Percentiles rank a stretch among this genome's conserved stretches.
Conservation (phyloP, 2,888 invertebrate species). For the Drosophila paranaensis region DNA sequence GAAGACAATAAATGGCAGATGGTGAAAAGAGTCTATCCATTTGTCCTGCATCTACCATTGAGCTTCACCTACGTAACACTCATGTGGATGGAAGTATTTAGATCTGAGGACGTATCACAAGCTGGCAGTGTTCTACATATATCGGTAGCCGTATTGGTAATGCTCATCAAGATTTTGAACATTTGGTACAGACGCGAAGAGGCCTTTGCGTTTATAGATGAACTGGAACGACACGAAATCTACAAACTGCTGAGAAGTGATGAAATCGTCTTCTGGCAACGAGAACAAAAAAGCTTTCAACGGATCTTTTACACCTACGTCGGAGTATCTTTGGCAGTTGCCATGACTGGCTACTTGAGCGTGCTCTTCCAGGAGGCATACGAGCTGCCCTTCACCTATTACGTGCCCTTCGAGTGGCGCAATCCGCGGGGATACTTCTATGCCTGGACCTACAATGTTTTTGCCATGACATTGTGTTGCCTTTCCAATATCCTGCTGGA, state of each 20-base stretch:
- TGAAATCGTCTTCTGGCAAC: conserved; percentile 49
- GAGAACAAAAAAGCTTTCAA: conserved; percentile 51
- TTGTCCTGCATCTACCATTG: conserved; percentile 57
- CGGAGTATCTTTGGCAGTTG: conserved; percentile 32
- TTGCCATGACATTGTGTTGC: conserved; percentile 63
- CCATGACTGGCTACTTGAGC: conserved; percentile 32
- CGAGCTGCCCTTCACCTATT: conserved; percentile 73
- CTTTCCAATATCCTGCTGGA: conserved; percentile 70
- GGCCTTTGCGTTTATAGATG: conserved; percentile 45
- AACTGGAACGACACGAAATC: conserved; percentile 29
- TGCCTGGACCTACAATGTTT: conserved; percentile 71
- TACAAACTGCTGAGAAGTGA: conserved; percentile 29
- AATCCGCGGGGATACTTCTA: conserved; percentile 52
- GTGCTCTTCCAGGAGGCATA: conserved; percentile 52
- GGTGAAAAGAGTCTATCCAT: conserved; percentile 41
- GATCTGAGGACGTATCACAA: conserved; percentile 54
- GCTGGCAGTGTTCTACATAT: conserved; percentile 70
- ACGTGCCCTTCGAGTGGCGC: conserved; percentile 80
- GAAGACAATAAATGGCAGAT: conserved; percentile 3
- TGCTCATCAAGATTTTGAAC: conserved; percentile 62
- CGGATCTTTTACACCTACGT: conserved; percentile 54
- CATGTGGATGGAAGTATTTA: conserved; percentile 63
- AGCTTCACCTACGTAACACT: conserved; percentile 54
- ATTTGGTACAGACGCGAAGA: conserved; percentile 52
- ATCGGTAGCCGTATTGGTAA: conserved; percentile 57